phyloP scores from a whole-genome alignment of 2,113 vertebrate genomes.

The Bubo scandiacus region DNA sequence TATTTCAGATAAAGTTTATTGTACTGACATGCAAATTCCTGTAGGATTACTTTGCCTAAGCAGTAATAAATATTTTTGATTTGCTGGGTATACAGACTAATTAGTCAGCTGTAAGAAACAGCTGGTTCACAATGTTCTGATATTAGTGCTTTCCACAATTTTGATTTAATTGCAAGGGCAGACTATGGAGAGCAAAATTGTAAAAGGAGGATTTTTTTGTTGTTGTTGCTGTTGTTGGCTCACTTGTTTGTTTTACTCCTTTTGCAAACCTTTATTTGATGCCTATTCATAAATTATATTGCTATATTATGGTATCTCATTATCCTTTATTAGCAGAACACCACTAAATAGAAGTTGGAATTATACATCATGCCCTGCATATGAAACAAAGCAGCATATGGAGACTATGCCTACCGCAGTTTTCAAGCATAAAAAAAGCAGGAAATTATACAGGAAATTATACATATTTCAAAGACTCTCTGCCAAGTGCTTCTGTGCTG shows the following conservation, averaged over 20 bases:
- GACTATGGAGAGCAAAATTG: slow-evolving; percentile 35
- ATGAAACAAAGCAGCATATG: slow-evolving; percentile 27
- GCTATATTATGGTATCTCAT: slow-evolving; percentile 58
- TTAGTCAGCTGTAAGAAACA: slow-evolving; percentile 67
- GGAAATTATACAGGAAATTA: slow-evolving; percentile 52
- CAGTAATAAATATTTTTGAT: slow-evolving; percentile 54
- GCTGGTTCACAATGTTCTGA: slow-evolving; percentile 56
- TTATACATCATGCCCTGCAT: slow-evolving; percentile 45
- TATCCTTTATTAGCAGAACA: slow-evolving; percentile 71
- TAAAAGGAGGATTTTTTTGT: neutral
- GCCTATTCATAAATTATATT: slow-evolving; percentile 66
- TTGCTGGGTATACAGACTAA: slow-evolving; percentile 41
- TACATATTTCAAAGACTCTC: slow-evolving; percentile 27
- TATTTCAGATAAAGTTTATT: neutral
- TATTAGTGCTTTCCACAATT: slow-evolving; percentile 39
- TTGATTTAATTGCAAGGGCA: slow-evolving; percentile 55
- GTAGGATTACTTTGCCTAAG: neutral
- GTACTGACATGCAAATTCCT: neutral
- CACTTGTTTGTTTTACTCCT: slow-evolving; percentile 60
- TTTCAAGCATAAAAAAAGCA: slow-evolving; percentile 32
- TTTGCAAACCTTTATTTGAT: slow-evolving; percentile 64
- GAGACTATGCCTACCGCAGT: neutral
- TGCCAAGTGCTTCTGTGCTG: slow-evolving; percentile 21
- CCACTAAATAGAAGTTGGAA: slow-evolving; percentile 60
- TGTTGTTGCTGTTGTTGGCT: neutral